Base-by-base conservation (phyloP, 2,113 vertebrate species). In the Numida meleagris region DNA sequence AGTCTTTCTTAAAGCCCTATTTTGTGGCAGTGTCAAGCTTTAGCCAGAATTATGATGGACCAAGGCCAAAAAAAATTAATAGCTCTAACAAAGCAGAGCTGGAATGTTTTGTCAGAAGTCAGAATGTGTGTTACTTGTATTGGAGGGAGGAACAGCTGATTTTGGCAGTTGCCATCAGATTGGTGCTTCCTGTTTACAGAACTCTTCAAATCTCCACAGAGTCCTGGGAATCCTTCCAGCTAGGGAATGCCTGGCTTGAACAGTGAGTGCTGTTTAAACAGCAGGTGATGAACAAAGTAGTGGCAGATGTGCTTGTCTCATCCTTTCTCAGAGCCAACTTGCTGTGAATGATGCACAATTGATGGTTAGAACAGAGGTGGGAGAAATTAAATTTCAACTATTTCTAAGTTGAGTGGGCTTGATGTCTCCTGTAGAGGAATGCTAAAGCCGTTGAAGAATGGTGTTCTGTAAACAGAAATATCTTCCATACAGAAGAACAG, bases 131-230 rank as follows among this genome's bases (percentile, higher is more conserved):
- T 94, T 87, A 74, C 19, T 87, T 88, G 31, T 68, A 4, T 68
- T 93, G 79, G 83, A 61, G 84, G 59, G 46, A 38, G 53, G 90
- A 86, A 79, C 86, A 96, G 91, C 87, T 94, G 76, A 96, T 95
- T 88, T 94, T 97, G 86, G 87, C 94, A 89, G 93, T 88, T 81
- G 89, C 85, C 53, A 85, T 92, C 50, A 51, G 61, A 38, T 93
- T 59, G 80, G 42, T 86, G 71, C 96, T 97, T 98, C 92, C 96
- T 96, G 86, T 97, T 98, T 97, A 95, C 71, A 81, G 53, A 90
- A 83, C 31, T 93, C 53, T 72, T 71, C 1, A 14, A 65, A 38
- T 91, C 50, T 96, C 91, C n/a, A 43, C 67, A 86, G 93, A 94
- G 59, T 42, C 70, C 90, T 90, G 66, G 78, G 93, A 96, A 89